Evolutionary conservation across 1,140 invertebrate genomes (phyloP).

Genomic region (Micrasema minimum): DNA sequence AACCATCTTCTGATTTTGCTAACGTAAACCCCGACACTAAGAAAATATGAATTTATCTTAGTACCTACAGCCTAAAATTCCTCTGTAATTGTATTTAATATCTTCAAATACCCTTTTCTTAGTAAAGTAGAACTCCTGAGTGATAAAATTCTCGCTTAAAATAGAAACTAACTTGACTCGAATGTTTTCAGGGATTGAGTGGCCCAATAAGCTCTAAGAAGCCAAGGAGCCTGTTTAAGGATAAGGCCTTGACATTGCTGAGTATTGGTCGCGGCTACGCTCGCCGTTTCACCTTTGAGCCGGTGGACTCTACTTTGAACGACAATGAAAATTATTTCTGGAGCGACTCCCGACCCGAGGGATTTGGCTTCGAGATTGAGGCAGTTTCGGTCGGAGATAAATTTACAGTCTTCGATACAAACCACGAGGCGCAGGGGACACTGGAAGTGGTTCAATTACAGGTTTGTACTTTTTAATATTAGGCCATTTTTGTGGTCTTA

Average conservation of each 20-base stretch:
- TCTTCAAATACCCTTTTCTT: too few species aligned
- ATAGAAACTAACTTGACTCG: slow-evolving; percentile 14
- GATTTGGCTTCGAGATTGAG: slow-evolving; percentile 78
- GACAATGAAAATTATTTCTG: slow-evolving; percentile 80
- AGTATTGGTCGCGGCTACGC: slow-evolving; percentile 81
- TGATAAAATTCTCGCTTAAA: too few species aligned
- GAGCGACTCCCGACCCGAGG: slow-evolving; percentile 78
- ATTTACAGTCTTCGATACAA: slow-evolving; percentile 75
- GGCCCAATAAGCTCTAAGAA: slow-evolving; percentile 60
- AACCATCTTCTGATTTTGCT: too few species aligned
- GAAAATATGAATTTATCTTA: too few species aligned
- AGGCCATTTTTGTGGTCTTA: background rate
- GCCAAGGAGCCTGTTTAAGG: slow-evolving; percentile 70
- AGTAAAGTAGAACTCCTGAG: too few species aligned
- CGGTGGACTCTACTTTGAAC: slow-evolving; percentile 71
- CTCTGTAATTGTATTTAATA: too few species aligned
- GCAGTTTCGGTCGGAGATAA: slow-evolving; percentile 76
- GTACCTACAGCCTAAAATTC: too few species aligned
- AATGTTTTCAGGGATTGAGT: slow-evolving; percentile 63
- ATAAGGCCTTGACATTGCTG: slow-evolving; percentile 72
- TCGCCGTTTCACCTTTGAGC: slow-evolving; percentile 78
- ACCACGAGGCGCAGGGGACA: slow-evolving; percentile 71
- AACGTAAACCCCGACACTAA: too few species aligned
- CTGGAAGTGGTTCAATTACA: slow-evolving; percentile 71
- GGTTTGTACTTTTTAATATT: slow-evolving; percentile 60